Evolutionary conservation across 2,113 vertebrate genomes (phyloP).

Genomic region (Lycocorax pyrrhopterus): DNA sequence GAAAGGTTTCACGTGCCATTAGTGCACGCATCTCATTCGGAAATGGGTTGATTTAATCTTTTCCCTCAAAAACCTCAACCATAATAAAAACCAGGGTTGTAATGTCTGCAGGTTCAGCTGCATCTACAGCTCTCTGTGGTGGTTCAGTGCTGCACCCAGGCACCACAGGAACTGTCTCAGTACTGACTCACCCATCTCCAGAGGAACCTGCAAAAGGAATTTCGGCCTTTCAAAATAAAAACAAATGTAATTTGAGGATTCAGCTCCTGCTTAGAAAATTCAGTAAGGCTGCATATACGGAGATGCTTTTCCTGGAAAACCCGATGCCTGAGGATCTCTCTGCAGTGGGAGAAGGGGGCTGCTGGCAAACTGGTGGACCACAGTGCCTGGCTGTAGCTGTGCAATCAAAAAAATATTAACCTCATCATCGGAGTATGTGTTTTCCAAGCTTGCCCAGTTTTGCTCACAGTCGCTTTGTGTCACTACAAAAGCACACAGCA

Average conservation of each 20-base stretch:
- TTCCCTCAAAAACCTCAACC: background rate
- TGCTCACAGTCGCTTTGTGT: background rate
- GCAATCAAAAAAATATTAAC: background rate
- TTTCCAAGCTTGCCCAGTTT: background rate
- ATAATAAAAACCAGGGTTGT: background rate
- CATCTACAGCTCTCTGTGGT: background rate
- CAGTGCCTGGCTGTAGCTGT: background rate
- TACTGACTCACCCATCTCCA: background rate
- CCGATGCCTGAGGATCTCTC: background rate
- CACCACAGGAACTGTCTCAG: background rate
- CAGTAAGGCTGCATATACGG: background rate
- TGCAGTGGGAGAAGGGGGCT: background rate
- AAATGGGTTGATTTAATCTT: background rate
- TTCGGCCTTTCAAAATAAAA: background rate
- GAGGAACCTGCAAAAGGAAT: background rate
- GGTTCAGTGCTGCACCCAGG: background rate
- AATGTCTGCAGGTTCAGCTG: background rate
- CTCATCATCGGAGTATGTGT: background rate
- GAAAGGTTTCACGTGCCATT: background rate
- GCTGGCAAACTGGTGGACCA: background rate
- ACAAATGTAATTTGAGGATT: background rate
- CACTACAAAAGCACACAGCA: background rate
- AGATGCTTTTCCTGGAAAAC: background rate
- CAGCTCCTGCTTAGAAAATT: background rate
- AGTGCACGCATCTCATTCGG: rapidly evolving